A percentile compares a stretch with the other conserved stretches of the same genome.
These are phyloP conservation scores for Columba livia DNA, from an alignment of 2,113 vertebrate species.

Conservation along the genomic window DNA sequence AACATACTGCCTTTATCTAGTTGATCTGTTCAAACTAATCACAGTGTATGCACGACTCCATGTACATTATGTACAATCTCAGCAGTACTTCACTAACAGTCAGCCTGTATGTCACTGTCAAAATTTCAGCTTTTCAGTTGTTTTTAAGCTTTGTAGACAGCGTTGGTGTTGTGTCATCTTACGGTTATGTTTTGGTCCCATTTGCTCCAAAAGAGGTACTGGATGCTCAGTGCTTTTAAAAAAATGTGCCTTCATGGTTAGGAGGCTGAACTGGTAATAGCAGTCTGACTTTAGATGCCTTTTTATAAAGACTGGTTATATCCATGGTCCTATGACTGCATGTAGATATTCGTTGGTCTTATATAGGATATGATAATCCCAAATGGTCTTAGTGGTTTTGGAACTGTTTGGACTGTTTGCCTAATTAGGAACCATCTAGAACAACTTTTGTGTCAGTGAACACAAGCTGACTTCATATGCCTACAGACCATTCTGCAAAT, in stretches of 20 bases:
- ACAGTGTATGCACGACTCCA: background rate
- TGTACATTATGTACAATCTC: background rate
- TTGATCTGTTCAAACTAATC: background rate
- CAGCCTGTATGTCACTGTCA: background rate
- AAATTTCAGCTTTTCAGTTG: background rate
- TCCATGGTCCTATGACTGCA: background rate
- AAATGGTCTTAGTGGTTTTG: background rate
- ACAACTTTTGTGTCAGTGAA: constrained; percentile 4
- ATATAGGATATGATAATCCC: background rate
- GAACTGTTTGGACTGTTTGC: background rate
- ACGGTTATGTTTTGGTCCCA: background rate
- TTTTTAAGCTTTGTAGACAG: background rate
- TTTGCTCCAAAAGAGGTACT: background rate
- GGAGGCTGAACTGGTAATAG: background rate
- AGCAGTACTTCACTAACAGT: background rate
- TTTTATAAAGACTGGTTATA: background rate
- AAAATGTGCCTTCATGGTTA: background rate
- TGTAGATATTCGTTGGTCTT: background rate
- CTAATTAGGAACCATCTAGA: background rate
- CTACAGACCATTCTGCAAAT: constrained; percentile 28
- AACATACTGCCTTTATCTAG: background rate
- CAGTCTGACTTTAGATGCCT: background rate
- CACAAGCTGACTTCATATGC: background rate
- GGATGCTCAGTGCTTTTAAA: background rate
- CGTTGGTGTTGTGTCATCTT: background rate